These are phyloP conservation scores for Onychomys arenicola DNA, from an alignment of 2,797 vertebrate species.

Conservation along the genomic window DNA sequence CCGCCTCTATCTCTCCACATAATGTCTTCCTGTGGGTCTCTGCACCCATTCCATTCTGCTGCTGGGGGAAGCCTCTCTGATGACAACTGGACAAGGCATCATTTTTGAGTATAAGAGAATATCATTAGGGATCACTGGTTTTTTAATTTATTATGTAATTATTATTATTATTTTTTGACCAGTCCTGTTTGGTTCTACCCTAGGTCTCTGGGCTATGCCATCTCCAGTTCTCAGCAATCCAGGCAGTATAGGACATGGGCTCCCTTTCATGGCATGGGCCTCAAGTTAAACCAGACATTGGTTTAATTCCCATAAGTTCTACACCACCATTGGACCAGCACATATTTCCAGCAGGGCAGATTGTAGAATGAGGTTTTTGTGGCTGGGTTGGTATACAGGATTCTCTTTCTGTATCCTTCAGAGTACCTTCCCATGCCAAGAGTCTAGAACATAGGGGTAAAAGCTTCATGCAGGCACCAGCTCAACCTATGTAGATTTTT, in stretches of 20 bases:
- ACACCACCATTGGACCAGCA: neutral
- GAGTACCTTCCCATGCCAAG: neutral
- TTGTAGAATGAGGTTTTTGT: neutral
- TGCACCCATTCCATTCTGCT: neutral
- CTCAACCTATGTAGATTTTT: too few species aligned
- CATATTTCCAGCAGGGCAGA: neutral
- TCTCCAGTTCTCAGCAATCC: neutral
- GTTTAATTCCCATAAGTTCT: neutral
- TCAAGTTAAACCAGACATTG: neutral
- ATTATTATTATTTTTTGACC: neutral
- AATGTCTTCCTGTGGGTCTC: neutral
- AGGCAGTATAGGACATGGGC: neutral
- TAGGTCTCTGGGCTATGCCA: neutral
- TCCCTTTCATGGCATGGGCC: neutral
- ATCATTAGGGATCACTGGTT: neutral
- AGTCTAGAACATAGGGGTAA: neutral
- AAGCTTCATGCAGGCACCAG: neutral
- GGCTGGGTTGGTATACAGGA: neutral
- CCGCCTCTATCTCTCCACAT: neutral
- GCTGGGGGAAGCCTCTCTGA: neutral
- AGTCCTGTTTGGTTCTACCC: neutral
- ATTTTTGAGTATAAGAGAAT: neutral
- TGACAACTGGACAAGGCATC: neutral
- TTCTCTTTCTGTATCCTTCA: neutral
- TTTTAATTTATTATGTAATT: neutral